Conservation (phyloP, 2,797 vertebrate genomes). For the Pseudochirops cupreus region DNA sequence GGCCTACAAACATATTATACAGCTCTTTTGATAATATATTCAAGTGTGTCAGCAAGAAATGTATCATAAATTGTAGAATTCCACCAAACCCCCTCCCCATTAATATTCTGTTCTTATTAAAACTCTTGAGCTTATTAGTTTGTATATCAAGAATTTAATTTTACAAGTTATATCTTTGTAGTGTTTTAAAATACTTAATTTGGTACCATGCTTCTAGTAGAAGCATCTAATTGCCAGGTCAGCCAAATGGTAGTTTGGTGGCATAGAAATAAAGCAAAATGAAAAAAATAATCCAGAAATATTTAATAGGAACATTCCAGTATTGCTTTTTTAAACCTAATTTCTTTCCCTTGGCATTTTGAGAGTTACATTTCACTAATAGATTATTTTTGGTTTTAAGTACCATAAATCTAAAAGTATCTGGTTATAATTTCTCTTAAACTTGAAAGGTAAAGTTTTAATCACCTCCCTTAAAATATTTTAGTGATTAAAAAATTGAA, state of each 20-base stretch:
- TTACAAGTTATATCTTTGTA: slow-evolving; percentile 24
- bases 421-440: slow-evolving; percentile 53
- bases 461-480: slow-evolving; percentile 18
- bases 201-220: background rate
- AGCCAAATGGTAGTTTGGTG: background rate
- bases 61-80: slow-evolving; percentile 20
- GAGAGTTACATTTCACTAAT: background rate
- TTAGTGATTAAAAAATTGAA: slow-evolving; percentile 25
- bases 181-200: slow-evolving; percentile 48
- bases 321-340: slow-evolving; percentile 1
- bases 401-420: slow-evolving; percentile 45
- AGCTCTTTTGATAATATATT: slow-evolving; percentile 48
- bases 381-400: slow-evolving; percentile 23
- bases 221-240: background rate
- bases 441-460: slow-evolving; percentile 46
- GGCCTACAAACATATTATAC: background rate
- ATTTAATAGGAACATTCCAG: slow-evolving; percentile 36
- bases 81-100: background rate
- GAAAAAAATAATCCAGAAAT: slow-evolving; percentile 17
- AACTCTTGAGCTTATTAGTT: background rate
- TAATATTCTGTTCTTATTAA: slow-evolving; percentile 20
- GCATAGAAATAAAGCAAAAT: slow-evolving; percentile 6
- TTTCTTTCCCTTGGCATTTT: background rate
- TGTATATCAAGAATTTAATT: background rate
- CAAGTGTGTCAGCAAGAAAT: slow-evolving; percentile 27